A percentile compares a stretch with the other conserved stretches of the same genome.
Conservation (phyloP, 2,888 invertebrate genomes). For the Melieria picta region DNA sequence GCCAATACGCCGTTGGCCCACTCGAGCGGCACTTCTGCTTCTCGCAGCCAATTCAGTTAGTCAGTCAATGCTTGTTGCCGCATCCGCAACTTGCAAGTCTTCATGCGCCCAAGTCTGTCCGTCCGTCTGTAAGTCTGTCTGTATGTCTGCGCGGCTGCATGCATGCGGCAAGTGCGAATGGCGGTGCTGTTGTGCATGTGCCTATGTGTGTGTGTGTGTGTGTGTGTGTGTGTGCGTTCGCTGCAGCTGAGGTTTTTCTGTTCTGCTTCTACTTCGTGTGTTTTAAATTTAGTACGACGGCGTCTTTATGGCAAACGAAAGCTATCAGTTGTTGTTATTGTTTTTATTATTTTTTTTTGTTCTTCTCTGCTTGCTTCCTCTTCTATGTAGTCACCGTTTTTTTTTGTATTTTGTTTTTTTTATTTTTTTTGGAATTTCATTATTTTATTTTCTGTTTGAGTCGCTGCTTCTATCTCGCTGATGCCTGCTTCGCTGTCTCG, state of each 20-base stretch:
- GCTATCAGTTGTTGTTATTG: conserved; percentile 55
- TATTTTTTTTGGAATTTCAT: conserved; percentile 22
- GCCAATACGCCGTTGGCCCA: too few relatives aligned
- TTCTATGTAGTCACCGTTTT: conserved; percentile 3
- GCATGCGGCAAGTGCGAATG: conserved; percentile 6
- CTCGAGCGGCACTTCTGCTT: too few relatives aligned
- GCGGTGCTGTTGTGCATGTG: conserved; percentile 9
- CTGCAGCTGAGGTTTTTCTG: conserved; percentile 39
- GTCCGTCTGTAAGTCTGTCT: conserved; percentile 7
- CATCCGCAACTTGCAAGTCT: background rate
- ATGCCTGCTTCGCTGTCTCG: conserved; percentile 10
- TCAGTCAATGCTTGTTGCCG: too few relatives aligned
- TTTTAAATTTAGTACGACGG: conserved; percentile 59
- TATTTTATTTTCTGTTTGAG: conserved; percentile 1
- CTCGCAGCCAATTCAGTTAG: too few relatives aligned
- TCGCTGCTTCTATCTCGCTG: conserved; percentile 10
- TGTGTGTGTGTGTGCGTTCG: conserved; percentile 24
- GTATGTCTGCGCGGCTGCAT: background rate
- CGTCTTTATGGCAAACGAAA: conserved; percentile 64
- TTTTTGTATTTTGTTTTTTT: background rate
- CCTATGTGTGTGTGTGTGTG: conserved; percentile 15
- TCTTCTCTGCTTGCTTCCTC: conserved; percentile 5
- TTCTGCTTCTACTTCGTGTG: conserved; percentile 49
- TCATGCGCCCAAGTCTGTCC: background rate
- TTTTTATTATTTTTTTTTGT: conserved; percentile 4